phyloP scores from a whole-genome alignment of 2,888 invertebrate species.

The Lysandra bellargus region DNA sequence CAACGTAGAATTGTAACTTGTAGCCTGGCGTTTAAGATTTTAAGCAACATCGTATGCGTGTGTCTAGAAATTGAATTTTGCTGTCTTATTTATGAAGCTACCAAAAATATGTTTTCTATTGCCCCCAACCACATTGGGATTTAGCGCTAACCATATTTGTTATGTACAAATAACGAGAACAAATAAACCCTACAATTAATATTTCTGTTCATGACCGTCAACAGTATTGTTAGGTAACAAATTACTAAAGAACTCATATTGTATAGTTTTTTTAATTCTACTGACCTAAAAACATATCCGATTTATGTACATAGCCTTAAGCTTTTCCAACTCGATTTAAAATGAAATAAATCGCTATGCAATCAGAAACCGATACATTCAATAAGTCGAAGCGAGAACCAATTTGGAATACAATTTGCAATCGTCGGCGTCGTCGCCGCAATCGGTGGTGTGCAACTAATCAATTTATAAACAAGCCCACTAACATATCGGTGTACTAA shows the following conservation, averaged over 20 bases:
- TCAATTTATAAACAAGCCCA: conserved; percentile 23
- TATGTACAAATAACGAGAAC: too few species aligned
- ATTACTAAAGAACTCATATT: not conserved
- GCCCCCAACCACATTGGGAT: too few species aligned
- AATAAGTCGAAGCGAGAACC: conserved; percentile 23
- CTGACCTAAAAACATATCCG: not conserved
- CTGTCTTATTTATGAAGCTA: too few species aligned
- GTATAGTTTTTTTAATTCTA: not conserved
- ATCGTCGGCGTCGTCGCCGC: conserved; percentile 18
- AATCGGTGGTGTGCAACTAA: conserved; percentile 20
- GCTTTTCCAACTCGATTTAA: not conserved
- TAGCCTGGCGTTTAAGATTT: too few species aligned
- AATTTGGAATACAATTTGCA: conserved; percentile 27
- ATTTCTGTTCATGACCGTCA: too few species aligned
- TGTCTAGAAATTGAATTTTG: too few species aligned
- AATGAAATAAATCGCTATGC: conserved; percentile 9
- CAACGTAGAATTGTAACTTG: too few species aligned
- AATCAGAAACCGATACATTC: conserved; percentile 21
- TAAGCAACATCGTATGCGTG: too few species aligned
- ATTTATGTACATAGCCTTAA: not conserved
- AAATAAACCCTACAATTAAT: too few species aligned
- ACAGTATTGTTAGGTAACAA: too few species aligned
- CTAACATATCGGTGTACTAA: conserved; percentile 12
- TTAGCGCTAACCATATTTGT: too few species aligned
- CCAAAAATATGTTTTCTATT: too few species aligned